These are phyloP conservation scores for Neolamprologus devosi DNA, from an alignment of 2,113 vertebrate genomes.

Conservation along the genomic window DNA sequence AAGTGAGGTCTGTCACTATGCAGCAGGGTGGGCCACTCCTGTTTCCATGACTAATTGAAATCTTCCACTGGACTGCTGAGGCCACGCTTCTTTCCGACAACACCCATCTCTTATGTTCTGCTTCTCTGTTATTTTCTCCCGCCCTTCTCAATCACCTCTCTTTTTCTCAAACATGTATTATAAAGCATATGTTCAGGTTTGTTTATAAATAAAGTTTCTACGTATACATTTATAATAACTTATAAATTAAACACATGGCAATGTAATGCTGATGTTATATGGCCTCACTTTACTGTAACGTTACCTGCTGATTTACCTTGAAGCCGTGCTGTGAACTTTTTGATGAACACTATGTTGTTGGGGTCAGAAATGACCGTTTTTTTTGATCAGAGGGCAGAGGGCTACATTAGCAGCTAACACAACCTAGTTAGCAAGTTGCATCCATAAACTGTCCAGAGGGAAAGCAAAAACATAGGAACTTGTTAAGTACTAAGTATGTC, in stretches of 20 bases:
- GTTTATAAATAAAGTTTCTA: neutral
- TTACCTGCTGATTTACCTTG: neutral
- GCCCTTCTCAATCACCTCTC: neutral
- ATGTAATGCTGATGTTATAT: neutral
- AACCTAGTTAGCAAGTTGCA: neutral
- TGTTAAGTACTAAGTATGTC: neutral
- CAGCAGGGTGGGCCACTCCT: conserved; percentile 38
- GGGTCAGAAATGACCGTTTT: neutral
- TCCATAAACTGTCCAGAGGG: neutral
- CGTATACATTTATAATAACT: neutral
- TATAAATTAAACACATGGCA: neutral
- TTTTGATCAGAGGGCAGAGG: neutral
- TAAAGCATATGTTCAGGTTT: neutral
- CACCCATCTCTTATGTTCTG: neutral
- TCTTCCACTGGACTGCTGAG: conserved; percentile 50
- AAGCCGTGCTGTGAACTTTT: neutral
- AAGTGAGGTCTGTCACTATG: conserved; percentile 44
- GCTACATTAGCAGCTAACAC: neutral
- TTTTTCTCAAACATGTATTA: neutral
- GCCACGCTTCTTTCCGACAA: conserved; percentile 31
- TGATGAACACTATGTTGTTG: neutral
- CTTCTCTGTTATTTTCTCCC: conserved; percentile 2
- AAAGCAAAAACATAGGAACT: neutral
- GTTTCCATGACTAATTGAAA: conserved; percentile 69
- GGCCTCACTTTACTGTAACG: neutral